Evolutionary conservation across 2,888 invertebrate genomes (phyloP), one percentile per base, ranked within the genome.

Genomic region (Microctonus brassicae): DNA sequence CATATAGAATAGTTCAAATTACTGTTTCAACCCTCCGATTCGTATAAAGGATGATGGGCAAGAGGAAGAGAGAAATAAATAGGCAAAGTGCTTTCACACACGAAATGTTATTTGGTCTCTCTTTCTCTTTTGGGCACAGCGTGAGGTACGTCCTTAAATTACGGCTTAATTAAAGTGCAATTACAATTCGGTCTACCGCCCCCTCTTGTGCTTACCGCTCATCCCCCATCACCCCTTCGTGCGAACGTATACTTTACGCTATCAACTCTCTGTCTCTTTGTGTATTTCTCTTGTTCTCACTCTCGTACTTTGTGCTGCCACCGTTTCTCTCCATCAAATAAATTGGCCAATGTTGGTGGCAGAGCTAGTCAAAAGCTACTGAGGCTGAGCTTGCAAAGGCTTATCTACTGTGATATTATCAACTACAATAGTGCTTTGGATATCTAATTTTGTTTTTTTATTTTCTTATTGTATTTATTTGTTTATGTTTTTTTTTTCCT

Each of bases 91-190:
- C 58, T 52, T 42, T 36, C 66, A 63, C 66, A 26, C 55, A 64
- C 64, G 53, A 53, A 42, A 70, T 65, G 70, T 47, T 65, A 71
- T 70, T 64, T 17, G 9, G 17, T 47, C 47, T 47, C 17, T 17
- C 66, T 70, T 67, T 63, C 36, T 53, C 65, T 60, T 33, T 26
- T 26, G 55, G 24, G 55, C 42, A 20, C 47, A 42, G 52, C 66
- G 75, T 62, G 63, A 71, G 76, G 42, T 69, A 65, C 71, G 73
- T 76, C 74, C 76, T 79, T 77, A 75, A 79, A 76, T 78, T 78
- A 79, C 77, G 52, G 74, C 76, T 80, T 80, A 78, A 80, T 80
- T 79, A 79, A 80, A 76, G 68, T 65, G 74, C 77, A 78, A 79
- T 80, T 80, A 79, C 77, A 73, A 81, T 78, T 79, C 75, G 73